Base-by-base conservation (phyloP, 2,888 invertebrate species). In the Metopia argyrocephala region DNA sequence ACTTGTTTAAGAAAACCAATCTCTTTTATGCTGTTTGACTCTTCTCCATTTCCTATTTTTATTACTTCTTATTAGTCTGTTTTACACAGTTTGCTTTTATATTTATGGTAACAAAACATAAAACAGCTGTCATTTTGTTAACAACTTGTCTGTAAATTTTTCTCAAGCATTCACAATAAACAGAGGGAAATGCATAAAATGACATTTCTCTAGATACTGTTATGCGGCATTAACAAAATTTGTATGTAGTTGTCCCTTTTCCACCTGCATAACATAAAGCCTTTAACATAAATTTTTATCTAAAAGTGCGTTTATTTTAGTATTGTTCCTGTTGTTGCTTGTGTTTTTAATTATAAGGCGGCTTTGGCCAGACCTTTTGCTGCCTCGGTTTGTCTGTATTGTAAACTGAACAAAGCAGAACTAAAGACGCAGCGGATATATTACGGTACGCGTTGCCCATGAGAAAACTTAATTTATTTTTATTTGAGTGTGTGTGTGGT, bases 351-450 rank as follows among this genome's bases (percentile, higher is more conserved):
- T 56, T 65, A 27, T 31, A 48, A 75, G 66, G 81, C 81, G 81
- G 81, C 81, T 78, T 81, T 70, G 66, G 57, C 66, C 73, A 78
- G 66, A 78, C 81, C 65, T 75, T 66, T 70, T 28, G 56, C 74
- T 70, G 69, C 56, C 50, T 62, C 56, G 27, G 56, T 75, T 75
- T 78, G 78, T 61, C 81, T 78, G 78, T 81, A 81, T 81, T 81
- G 70, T 78, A 78, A 74, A 78, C 65, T 81, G 81, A 78, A 78
- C 81, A 81, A 81, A 81, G 81, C 81, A 81, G 61, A 78, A 66
- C 61, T 61, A 62, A 78, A 81, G 81, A 81, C 81, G 66, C 78
- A 74, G 56, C 74, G 74, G 57, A 70, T 28, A 45, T 52, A 25
- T 56, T 69, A 70, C 76, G 81, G 81, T 70, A 75, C 81, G 81